These are phyloP conservation scores for Oreochromis grahami DNA, from an alignment of 2,797 vertebrate genomes.

Conservation along the genomic window DNA sequence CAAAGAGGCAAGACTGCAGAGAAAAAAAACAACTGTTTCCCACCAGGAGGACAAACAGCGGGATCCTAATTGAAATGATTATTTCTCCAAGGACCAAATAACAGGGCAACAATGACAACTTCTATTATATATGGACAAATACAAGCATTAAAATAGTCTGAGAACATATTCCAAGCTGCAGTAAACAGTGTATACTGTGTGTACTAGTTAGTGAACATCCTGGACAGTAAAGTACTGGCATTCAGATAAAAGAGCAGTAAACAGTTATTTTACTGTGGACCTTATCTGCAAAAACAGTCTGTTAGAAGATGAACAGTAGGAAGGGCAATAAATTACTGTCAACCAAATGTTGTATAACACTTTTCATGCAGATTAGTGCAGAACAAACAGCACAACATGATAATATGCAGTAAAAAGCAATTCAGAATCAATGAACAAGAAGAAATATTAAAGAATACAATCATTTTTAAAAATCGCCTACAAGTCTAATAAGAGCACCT, in stretches of 20 bases:
- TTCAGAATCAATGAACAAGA: not conserved
- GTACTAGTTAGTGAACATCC: not conserved
- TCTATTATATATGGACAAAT: not conserved
- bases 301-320: not conserved
- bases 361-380: not conserved
- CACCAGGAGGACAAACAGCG: not conserved
- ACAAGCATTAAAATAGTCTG: not conserved
- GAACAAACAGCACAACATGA: not conserved
- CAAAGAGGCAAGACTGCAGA: not conserved
- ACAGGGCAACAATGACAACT: not conserved
- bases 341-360: not conserved
- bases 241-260: not conserved
- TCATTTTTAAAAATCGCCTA: not conserved
- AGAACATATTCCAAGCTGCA: not conserved
- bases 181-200: not conserved
- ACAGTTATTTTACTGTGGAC: not conserved
- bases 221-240: not conserved
- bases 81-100: not conserved
- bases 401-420: not conserved
- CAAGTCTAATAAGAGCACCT: not conserved
- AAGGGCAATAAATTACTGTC: not conserved
- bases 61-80: not conserved
- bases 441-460: not conserved
- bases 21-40: not conserved
- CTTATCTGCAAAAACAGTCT: not conserved